Percentiles rank a stretch among this genome's conserved stretches.
Evolutionary conservation across 2,113 vertebrate species (phyloP).

Genomic region (Herpetotheres cachinnans): DNA sequence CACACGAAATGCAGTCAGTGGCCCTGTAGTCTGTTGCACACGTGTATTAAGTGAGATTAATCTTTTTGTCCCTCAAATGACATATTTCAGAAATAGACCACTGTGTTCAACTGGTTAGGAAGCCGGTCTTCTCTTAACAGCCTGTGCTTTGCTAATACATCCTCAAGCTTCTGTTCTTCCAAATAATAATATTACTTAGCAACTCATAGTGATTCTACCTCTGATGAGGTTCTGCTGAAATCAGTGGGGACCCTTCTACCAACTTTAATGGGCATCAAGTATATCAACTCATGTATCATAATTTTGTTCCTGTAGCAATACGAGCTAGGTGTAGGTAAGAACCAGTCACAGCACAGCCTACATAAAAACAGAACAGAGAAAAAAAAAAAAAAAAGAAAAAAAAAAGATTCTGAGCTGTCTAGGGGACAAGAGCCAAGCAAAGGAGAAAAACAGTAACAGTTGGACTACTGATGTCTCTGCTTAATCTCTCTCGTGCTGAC

Average conservation of each 20-base stretch:
- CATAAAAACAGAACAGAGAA: not conserved
- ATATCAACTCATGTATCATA: not conserved
- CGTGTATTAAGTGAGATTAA: not conserved
- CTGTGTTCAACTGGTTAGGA: not conserved
- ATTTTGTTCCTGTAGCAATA: not conserved
- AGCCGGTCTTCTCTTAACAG: not conserved
- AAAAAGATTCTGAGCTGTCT: not conserved
- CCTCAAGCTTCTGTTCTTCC: not conserved
- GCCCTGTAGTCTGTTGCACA: not conserved
- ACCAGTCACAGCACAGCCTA: not conserved
- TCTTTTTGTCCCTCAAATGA: not conserved
- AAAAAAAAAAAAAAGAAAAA: not conserved
- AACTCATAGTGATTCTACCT: not conserved
- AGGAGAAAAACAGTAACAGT: not conserved
- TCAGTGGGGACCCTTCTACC: not conserved
- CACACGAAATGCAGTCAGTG: not conserved
- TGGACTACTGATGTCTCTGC: not conserved
- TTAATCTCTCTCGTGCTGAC: not conserved
- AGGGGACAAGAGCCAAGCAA: not conserved
- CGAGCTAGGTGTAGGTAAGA: not conserved
- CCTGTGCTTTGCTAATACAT: not conserved
- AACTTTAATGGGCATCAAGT: not conserved
- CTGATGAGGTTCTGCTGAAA: not conserved
- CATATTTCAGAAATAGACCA: fast-evolving
- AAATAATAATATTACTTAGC: not conserved